phyloP scores from a whole-genome alignment of 2,888 invertebrate genomes.

The Eupithecia subumbrata region DNA sequence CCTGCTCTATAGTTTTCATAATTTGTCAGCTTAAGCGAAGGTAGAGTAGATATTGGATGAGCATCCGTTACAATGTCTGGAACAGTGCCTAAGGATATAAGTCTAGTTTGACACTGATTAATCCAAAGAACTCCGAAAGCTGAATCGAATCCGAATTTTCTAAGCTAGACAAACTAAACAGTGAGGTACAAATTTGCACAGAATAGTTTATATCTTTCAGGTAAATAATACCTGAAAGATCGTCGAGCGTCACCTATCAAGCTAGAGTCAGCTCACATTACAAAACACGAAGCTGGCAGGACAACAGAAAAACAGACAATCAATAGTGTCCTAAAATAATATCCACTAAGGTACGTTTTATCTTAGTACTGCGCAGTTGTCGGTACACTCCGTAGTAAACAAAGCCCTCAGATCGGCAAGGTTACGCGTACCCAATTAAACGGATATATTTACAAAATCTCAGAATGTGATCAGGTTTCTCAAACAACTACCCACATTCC shows the following conservation, averaged over 20 bases:
- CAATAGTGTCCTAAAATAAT: constrained; percentile 51
- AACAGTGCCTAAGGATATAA: neutral
- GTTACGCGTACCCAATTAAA: constrained; percentile 55
- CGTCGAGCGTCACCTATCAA: neutral
- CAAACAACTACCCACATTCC: constrained; percentile 27
- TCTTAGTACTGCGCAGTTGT: constrained; percentile 63
- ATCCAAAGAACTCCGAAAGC: neutral
- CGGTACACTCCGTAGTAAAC: constrained; percentile 50
- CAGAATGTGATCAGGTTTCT: constrained; percentile 43
- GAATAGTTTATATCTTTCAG: neutral
- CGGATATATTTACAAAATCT: constrained; percentile 46
- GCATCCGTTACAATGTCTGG: neutral
- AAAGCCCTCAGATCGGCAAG: constrained; percentile 51
- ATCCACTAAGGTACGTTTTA: constrained; percentile 45
- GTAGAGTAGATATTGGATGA: neutral
- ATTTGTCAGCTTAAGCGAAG: neutral
- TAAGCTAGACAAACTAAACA: neutral
- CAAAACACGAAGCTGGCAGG: neutral
- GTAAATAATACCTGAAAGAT: neutral
- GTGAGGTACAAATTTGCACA: neutral
- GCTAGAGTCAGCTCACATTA: neutral
- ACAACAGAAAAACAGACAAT: constrained; percentile 40
- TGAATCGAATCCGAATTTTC: neutral
- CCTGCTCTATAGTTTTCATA: neutral
- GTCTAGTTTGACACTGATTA: neutral